These are phyloP conservation scores for Microplitis deprimator DNA, from an alignment of 2,888 invertebrate species.

Conservation along the genomic window DNA sequence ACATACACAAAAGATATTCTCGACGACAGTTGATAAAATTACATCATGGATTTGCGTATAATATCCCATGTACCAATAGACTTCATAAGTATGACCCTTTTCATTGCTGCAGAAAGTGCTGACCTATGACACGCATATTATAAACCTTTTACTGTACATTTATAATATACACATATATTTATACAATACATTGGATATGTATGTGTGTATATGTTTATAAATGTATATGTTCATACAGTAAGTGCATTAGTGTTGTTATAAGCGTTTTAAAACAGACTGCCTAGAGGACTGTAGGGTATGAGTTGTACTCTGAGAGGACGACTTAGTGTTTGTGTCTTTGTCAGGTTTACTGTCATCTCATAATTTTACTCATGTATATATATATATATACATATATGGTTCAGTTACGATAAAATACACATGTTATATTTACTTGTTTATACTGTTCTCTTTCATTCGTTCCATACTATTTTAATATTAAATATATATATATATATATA, in stretches of 20 bases:
- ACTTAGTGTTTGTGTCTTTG: conserved; percentile 10
- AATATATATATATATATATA: neutral
- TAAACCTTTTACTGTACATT: conserved; percentile 59
- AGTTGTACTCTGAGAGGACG: neutral
- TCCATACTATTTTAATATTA: neutral
- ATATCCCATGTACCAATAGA: conserved; percentile 11
- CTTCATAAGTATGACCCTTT: conserved; percentile 10
- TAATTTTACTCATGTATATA: neutral
- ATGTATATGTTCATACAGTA: neutral
- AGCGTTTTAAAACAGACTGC: conserved; percentile 18
- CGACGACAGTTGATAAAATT: conserved; percentile 15
- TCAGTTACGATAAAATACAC: neutral
- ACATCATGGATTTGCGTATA: conserved; percentile 15
- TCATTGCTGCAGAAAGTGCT: conserved; percentile 43
- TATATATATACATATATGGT: neutral
- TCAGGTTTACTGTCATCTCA: conserved; percentile 11
- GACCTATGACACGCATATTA: conserved; percentile 67
- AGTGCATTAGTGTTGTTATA: conserved; percentile 5
- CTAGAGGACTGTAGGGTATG: neutral
- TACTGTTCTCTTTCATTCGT: neutral
- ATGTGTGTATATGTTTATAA: neutral
- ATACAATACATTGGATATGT: too few species aligned
- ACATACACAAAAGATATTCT: neutral
- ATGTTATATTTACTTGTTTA: neutral
- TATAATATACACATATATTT: neutral